phyloP scores from a whole-genome alignment of 2,888 invertebrate species.

The Cistogaster globosa region DNA sequence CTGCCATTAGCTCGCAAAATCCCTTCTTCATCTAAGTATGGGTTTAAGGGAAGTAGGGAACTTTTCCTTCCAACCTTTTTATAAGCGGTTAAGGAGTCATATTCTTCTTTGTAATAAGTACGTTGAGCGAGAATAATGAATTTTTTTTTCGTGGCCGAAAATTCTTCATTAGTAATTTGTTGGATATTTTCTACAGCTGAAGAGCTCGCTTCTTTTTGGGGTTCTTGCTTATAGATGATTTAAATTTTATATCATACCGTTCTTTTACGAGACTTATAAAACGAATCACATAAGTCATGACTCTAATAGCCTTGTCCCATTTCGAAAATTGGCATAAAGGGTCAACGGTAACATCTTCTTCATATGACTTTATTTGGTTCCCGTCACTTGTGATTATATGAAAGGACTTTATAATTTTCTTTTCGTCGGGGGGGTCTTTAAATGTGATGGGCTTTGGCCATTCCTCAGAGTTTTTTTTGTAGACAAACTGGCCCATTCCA shows the following conservation, averaged over 20 bases:
- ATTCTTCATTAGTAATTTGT: too few species aligned
- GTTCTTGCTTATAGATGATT: not conserved
- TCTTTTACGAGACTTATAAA: not conserved
- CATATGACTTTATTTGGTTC: not conserved
- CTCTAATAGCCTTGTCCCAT: conserved; percentile 2
- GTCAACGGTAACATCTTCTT: not conserved
- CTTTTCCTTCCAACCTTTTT: not conserved
- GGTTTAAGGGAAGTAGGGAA: not conserved
- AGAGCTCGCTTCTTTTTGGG: not conserved
- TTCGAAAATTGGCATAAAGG: not conserved
- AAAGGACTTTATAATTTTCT: too few species aligned
- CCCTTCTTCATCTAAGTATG: not conserved
- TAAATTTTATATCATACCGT: not conserved
- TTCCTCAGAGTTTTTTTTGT: not conserved
- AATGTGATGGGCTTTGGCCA: not conserved
- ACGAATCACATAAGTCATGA: not conserved
- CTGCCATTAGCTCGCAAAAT: not conserved
- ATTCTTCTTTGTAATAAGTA: too few species aligned
- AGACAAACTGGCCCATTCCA: not conserved
- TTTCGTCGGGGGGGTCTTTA: not conserved
- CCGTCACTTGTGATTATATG: too few species aligned
- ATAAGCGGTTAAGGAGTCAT: too few species aligned
- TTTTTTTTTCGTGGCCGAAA: too few species aligned
- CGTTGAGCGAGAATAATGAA: too few species aligned
- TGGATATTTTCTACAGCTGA: not conserved